phyloP scores from a whole-genome alignment of 2,888 invertebrate genomes.

The Argyra leucocephala region DNA sequence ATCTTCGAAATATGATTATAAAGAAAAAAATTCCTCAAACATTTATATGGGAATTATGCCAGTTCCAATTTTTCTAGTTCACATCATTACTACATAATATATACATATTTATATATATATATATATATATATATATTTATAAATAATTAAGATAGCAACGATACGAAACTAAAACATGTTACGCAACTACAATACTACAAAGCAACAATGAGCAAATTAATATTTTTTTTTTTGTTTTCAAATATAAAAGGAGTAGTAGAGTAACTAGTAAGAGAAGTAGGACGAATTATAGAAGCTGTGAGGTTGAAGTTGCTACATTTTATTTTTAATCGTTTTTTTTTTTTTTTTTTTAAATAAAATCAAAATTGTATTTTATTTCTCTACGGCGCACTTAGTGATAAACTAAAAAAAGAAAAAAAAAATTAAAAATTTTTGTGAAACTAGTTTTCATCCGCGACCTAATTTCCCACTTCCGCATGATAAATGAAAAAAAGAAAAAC shows the following conservation, averaged over 20 bases:
- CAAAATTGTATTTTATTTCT: slow-evolving; percentile 22
- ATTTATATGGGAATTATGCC: too few species aligned
- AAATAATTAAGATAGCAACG: too few species aligned
- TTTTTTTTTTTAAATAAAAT: slow-evolving; percentile 7
- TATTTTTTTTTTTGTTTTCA: neutral
- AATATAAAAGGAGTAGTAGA: neutral
- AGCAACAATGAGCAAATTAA: neutral
- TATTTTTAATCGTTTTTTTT: neutral
- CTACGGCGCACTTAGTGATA: too few species aligned
- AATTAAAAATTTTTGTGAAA: slow-evolving; percentile 16
- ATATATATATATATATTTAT: too few species aligned
- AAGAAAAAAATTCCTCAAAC: too few species aligned
- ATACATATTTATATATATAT: too few species aligned
- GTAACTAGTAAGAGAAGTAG: too few species aligned
- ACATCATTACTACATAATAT: too few species aligned
- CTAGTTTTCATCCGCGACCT: slow-evolving; percentile 25
- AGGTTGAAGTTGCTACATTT: too few species aligned
- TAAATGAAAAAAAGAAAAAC: slow-evolving; percentile 14
- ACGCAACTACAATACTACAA: neutral
- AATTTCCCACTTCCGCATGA: slow-evolving; percentile 30
- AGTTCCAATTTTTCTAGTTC: too few species aligned
- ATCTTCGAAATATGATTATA: too few species aligned
- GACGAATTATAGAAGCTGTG: too few species aligned
- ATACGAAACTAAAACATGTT: neutral
- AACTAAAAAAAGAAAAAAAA: slow-evolving; percentile 15